These are phyloP conservation scores for Bergia sp. DNA, from an alignment of 92 coral and sea anemone genomes.

Conservation along the genomic window DNA sequence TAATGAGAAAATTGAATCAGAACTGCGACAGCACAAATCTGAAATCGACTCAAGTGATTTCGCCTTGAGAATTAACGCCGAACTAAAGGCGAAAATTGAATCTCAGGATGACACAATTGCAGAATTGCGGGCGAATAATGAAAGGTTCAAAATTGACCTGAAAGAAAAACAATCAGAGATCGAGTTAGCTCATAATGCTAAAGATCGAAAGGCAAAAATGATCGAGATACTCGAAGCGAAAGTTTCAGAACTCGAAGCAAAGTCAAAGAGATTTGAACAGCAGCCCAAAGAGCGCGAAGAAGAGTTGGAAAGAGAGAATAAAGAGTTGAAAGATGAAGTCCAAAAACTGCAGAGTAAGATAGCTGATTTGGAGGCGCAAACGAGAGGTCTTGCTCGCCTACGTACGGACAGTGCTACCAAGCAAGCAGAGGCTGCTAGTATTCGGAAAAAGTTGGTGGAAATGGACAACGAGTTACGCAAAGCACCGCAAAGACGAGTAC, in stretches of 20 bases:
- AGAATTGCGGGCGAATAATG: conserved; percentile 35
- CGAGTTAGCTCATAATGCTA: conserved; percentile 29
- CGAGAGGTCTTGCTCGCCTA: conserved; percentile 29
- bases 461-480: conserved; percentile 34
- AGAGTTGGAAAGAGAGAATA: conserved; percentile 59
- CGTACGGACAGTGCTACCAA: background rate
- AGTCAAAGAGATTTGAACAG: conserved; percentile 24
- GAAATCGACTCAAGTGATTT: conserved; percentile 45
- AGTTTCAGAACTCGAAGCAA: conserved; percentile 26
- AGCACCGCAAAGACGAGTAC: conserved; percentile 6
- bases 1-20: conserved; percentile 30
- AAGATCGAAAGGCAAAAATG: conserved; percentile 39
- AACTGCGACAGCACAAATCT: conserved; percentile 42
- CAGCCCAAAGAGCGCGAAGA: conserved; percentile 37
- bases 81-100: conserved; percentile 41
- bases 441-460: conserved; percentile 11
- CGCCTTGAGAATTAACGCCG: conserved; percentile 32
- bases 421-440: conserved; percentile 6
- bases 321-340: conserved; percentile 50
- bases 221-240: conserved; percentile 23
- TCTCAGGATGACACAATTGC: conserved; percentile 27
- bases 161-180: conserved; percentile 39
- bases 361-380: conserved; percentile 60
- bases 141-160: conserved; percentile 29
- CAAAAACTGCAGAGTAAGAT: conserved; percentile 53